Evolutionary conservation across 2,888 invertebrate genomes (phyloP).

Genomic region (Mythimna lalbum): DNA sequence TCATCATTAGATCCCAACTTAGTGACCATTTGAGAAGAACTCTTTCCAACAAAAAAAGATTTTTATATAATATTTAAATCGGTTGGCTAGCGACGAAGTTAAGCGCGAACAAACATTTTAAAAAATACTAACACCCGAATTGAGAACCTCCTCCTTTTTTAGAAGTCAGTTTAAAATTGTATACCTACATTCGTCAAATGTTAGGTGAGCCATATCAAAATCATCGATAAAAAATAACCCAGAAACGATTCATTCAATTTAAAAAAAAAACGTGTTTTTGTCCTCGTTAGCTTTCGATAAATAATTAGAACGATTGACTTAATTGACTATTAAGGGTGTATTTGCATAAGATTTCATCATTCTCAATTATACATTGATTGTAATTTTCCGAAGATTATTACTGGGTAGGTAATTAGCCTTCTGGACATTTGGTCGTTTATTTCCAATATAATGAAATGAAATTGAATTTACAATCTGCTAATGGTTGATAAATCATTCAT

Average conservation of each 20-base stretch:
- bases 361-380: conserved; percentile 7
- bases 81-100: too few species aligned
- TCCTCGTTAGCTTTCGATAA: conserved; percentile 30
- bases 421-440: not conserved
- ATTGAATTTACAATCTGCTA: too few species aligned
- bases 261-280: conserved; percentile 30
- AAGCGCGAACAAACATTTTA: too few species aligned
- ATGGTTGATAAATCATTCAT: too few species aligned
- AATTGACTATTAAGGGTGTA: conserved; percentile 40
- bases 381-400: conserved; percentile 37
- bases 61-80: too few species aligned
- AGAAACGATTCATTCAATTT: not conserved
- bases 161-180: too few species aligned
- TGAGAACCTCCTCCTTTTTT: too few species aligned
- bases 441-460: too few species aligned
- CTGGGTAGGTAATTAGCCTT: not conserved
- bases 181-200: not conserved
- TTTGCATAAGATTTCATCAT: conserved; percentile 55
- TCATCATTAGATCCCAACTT: too few species aligned
- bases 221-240: not conserved
- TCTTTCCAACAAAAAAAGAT: too few species aligned
- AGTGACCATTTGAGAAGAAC: too few species aligned
- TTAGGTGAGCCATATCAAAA: not conserved
- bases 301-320: conserved; percentile 24
- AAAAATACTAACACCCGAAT: too few species aligned